These are phyloP conservation scores for Heliconius ethilla DNA, from an alignment of 2,888 invertebrate species.

Conservation along the genomic window DNA sequence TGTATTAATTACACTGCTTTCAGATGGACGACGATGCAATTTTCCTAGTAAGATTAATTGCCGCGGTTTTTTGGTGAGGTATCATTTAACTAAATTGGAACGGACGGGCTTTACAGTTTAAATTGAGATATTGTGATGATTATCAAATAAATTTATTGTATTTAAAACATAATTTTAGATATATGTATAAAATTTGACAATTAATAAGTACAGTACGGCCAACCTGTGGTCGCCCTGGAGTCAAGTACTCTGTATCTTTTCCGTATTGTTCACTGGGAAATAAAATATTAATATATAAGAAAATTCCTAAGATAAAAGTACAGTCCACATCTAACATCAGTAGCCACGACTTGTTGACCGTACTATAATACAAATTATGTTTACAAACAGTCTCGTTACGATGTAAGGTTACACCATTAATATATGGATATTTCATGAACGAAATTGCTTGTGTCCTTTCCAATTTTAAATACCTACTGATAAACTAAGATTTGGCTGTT, in stretches of 20 bases:
- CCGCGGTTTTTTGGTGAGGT: not conserved
- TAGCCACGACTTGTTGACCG: no score
- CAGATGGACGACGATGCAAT: not conserved
- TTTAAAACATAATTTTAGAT: not conserved
- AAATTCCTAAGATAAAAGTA: no score
- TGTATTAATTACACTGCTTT: not conserved
- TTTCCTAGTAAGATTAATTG: not conserved
- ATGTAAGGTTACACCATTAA: not conserved
- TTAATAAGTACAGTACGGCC: not conserved
- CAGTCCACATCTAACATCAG: no score
- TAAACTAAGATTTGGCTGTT: slow-evolving; percentile 26
- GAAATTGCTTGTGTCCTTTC: slow-evolving; percentile 7
- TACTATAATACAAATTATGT: not conserved
- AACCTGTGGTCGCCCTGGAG: no score
- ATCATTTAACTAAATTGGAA: slow-evolving; percentile 16
- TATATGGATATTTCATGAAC: not conserved
- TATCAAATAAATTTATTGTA: slow-evolving; percentile 1
- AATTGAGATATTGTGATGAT: slow-evolving; percentile 11
- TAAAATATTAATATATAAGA: no score
- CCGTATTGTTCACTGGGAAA: no score
- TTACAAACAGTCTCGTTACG: not conserved
- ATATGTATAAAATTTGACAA: not conserved
- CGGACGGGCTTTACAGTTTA: not conserved
- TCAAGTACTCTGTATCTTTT: no score
- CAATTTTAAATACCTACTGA: slow-evolving; percentile 8